These are phyloP conservation scores for Pollenia griseotomentosa DNA, from an alignment of 2,888 invertebrate species.

Conservation along the genomic window DNA sequence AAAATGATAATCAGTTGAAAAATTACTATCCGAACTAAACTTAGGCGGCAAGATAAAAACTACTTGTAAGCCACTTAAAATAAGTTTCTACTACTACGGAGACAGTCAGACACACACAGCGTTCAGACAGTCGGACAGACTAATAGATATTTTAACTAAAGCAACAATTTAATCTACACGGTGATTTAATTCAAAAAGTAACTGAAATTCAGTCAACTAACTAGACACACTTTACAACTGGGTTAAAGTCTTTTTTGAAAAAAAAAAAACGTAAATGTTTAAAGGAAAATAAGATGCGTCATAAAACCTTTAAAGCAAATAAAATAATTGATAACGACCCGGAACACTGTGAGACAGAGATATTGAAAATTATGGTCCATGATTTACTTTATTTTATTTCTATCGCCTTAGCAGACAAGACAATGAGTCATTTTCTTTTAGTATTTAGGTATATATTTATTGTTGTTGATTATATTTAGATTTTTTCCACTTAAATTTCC, in stretches of 20 bases:
- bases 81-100: conserved; percentile 16
- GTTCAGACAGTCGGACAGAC: not conserved
- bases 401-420: not conserved
- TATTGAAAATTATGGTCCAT: conserved; percentile 15
- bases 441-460: not conserved
- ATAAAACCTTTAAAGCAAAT: conserved; percentile 42
- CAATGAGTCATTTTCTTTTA: conserved; percentile 51
- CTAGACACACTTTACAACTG: not conserved
- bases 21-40: too few relatives aligned
- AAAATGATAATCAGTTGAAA: too few relatives aligned
- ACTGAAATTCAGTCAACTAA: too few relatives aligned
- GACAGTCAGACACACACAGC: conserved; percentile 4
- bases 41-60: too few relatives aligned
- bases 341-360: not conserved
- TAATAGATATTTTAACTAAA: conserved; percentile 23
- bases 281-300: not conserved
- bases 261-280: too few relatives aligned
- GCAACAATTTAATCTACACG: conserved; percentile 6
- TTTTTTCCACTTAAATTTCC: conserved; percentile 39
- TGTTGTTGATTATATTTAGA: conserved; percentile 1
- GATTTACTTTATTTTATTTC: not conserved
- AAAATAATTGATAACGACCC: conserved; percentile 47
- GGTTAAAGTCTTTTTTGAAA: too few relatives aligned
- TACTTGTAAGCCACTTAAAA: not conserved
- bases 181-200: too few relatives aligned